These are phyloP conservation scores for Scaptomyza tumidula DNA, from an alignment of 2,888 invertebrate genomes.

Conservation along the genomic window DNA sequence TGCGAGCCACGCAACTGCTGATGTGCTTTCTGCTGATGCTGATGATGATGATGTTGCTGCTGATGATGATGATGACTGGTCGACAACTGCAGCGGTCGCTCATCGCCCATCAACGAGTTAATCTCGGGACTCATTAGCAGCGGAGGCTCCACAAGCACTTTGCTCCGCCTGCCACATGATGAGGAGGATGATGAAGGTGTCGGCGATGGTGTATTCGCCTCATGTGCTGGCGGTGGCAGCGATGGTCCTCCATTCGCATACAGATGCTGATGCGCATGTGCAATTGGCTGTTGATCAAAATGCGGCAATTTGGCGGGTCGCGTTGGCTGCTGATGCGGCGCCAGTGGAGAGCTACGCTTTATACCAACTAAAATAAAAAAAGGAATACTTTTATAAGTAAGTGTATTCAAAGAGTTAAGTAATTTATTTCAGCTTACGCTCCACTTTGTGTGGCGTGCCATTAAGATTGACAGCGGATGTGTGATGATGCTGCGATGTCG, in stretches of 20 bases:
- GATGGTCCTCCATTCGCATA: conserved; percentile 71
- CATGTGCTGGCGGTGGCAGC: conserved; percentile 67
- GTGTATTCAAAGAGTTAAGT: neutral
- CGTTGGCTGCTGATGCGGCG: conserved; percentile 84
- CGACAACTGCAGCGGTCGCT: conserved; percentile 83
- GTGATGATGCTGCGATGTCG: conserved; percentile 32
- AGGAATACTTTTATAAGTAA: neutral
- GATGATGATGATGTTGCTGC: conserved; percentile 53
- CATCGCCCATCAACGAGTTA: conserved; percentile 87
- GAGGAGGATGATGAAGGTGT: conserved; percentile 71
- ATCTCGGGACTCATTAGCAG: conserved; percentile 88
- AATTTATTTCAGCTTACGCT: conserved; percentile 70
- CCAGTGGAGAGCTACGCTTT: conserved; percentile 86
- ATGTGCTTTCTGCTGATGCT: conserved; percentile 42
- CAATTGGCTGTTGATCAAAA: conserved; percentile 66
- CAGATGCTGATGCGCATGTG: conserved; percentile 61
- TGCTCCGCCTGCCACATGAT: conserved; percentile 68
- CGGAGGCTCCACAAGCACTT: conserved; percentile 82
- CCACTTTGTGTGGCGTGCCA: conserved; percentile 81
- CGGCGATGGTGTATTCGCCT: conserved; percentile 66
- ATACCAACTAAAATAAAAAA: conserved; percentile 73
- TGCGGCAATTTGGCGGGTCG: conserved; percentile 85
- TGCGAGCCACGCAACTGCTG: conserved; percentile 44
- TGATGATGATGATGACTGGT: conserved; percentile 51
- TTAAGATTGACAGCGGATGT: conserved; percentile 48